These are phyloP conservation scores for Erpobdella octoculata DNA, from an alignment of 2,888 invertebrate genomes.

Conservation along the genomic window DNA sequence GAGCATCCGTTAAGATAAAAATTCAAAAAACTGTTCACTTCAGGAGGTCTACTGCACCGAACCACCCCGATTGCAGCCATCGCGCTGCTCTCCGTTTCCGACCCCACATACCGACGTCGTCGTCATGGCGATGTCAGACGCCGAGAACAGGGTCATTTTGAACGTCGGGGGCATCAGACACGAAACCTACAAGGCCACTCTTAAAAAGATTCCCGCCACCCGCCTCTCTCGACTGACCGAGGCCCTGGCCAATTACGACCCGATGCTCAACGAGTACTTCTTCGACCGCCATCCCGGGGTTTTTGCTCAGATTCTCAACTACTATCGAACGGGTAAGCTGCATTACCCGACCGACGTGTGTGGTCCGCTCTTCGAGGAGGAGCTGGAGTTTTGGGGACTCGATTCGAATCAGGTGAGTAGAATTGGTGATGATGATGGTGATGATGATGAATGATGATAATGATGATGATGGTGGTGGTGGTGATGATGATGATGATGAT, in stretches of 20 bases:
- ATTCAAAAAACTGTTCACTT: background rate
- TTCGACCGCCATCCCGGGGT: conserved; percentile 85
- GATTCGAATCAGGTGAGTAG: conserved; percentile 85
- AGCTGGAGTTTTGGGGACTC: conserved; percentile 85
- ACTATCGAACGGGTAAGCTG: conserved; percentile 85
- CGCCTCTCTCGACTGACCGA: conserved; percentile 85
- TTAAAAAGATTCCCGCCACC: conserved; percentile 95
- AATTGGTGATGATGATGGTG: background rate
- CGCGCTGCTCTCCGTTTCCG: background rate
- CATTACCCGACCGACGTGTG: conserved; percentile 99
- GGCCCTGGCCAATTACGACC: conserved; percentile 96
- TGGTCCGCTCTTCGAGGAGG: conserved; percentile 96
- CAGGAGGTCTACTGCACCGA: background rate
- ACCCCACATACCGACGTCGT: background rate
- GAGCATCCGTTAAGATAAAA: no score
- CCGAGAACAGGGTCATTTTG: conserved; percentile 90
- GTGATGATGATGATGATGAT: background rate
- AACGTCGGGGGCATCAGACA: conserved; percentile 96
- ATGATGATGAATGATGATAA: background rate
- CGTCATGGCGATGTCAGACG: conserved; percentile 33
- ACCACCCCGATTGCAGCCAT: background rate
- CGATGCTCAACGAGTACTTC: conserved; percentile 97
- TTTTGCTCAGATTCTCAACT: conserved; percentile 87
- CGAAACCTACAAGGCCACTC: conserved; percentile 63
- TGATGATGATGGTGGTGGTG: background rate